Evolutionary conservation across 1,140 invertebrate species (phyloP).

Genomic region (Hycleus cichorii): DNA sequence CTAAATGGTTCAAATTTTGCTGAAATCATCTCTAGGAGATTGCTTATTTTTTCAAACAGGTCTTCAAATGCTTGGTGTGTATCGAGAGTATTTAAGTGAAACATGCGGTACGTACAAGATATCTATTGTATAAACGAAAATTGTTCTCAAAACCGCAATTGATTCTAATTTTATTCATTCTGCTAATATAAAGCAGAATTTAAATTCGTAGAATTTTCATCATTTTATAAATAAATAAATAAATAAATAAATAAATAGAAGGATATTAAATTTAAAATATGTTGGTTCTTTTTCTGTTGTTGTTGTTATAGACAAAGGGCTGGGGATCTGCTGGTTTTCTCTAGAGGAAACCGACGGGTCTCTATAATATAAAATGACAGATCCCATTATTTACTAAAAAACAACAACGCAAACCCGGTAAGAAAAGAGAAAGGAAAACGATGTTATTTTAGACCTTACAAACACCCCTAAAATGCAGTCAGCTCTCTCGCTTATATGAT

Average conservation of each 20-base stretch:
- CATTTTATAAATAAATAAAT: constrained; percentile 15
- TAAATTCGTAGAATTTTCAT: no score
- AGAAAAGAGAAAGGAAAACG: constrained; percentile 32
- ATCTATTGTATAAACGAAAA: no score
- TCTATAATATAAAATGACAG: constrained; percentile 41
- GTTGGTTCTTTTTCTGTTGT: constrained; percentile 5
- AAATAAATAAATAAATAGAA: constrained; percentile 17
- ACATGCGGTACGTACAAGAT: no score
- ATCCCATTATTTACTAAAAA: constrained; percentile 43
- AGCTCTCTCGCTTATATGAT: constrained; percentile 24
- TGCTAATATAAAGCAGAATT: no score
- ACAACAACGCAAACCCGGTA: constrained; percentile 40
- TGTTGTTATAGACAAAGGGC: no score
- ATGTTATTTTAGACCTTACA: constrained; percentile 25
- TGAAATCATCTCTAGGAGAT: no score
- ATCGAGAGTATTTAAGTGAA: no score
- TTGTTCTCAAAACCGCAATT: no score
- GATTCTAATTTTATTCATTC: no score
- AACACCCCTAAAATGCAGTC: constrained; percentile 27
- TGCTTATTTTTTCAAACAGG: no score
- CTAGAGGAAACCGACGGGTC: constrained; percentile 22
- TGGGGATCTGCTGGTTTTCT: constrained; percentile 24
- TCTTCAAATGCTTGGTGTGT: no score
- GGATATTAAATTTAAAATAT: constrained; percentile 18
- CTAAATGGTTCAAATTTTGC: no score